A percentile compares a stretch with the other conserved stretches of the same genome.
These are phyloP conservation scores for Tenualosa ilisha DNA, from an alignment of 2,797 vertebrate genomes.

Conservation along the genomic window DNA sequence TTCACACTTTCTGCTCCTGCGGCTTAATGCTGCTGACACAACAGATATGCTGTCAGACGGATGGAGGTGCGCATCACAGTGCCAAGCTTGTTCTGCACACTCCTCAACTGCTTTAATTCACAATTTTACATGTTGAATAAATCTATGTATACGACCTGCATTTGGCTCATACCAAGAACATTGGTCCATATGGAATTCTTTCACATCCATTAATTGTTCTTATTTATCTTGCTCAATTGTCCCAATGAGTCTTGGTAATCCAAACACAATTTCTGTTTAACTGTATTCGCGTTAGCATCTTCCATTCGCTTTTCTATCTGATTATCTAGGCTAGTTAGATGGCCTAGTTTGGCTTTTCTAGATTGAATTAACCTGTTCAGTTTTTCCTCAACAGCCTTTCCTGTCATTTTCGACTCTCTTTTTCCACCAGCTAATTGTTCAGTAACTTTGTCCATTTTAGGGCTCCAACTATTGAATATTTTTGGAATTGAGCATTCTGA, in stretches of 20 bases:
- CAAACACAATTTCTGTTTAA: conserved; percentile 22
- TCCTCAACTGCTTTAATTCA: conserved; percentile 34
- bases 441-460: background rate
- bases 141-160: background rate
- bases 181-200: background rate
- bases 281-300: conserved; percentile 20
- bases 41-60: conserved; percentile 20
- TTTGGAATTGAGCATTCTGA: too few species aligned
- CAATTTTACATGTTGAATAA: conserved; percentile 3
- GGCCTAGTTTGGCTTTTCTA: conserved; percentile 22
- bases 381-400: conserved; percentile 28
- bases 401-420: conserved; percentile 16
- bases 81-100: background rate
- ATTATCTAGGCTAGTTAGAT: conserved; percentile 30
- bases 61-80: background rate
- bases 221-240: conserved; percentile 27
- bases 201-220: conserved; percentile 4
- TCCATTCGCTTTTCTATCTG: background rate
- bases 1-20: background rate
- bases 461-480: too few species aligned
- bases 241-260: background rate
- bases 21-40: background rate
- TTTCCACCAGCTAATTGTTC: conserved; percentile 24
- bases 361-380: background rate
- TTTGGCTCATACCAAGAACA: conserved; percentile 26